Evolutionary conservation across 92 coral and sea anemone genomes (phyloP).

Genomic region (Zoanthus solanderi): DNA sequence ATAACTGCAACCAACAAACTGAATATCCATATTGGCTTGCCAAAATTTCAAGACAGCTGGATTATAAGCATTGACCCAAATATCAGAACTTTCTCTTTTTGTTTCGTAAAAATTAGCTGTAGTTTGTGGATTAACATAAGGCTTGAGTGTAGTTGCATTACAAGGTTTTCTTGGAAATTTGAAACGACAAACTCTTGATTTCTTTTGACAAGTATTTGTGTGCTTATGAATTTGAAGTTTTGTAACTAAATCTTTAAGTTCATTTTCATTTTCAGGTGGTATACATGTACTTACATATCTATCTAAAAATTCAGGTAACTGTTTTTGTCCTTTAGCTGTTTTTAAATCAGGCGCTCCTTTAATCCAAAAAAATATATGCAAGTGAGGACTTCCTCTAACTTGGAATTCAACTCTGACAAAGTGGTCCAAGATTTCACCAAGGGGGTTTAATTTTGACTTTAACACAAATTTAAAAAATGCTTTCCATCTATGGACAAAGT

Average conservation of each 20-base stretch:
- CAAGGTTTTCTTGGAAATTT: constrained; percentile 31
- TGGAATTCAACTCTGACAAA: constrained; percentile 59
- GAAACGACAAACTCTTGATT: constrained; percentile 27
- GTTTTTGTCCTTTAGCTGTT: constrained; percentile 12
- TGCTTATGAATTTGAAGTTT: constrained; percentile 35
- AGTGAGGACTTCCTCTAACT: constrained; percentile 49
- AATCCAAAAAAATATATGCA: constrained; percentile 60
- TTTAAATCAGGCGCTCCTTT: constrained; percentile 21
- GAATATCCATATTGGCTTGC: constrained; percentile 41
- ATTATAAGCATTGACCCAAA: constrained; percentile 46
- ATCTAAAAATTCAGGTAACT: constrained; percentile 23
- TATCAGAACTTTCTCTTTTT: constrained; percentile 30
- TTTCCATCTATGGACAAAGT: constrained; percentile 49
- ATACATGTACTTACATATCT: constrained; percentile 33
- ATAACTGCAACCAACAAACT: constrained; percentile 39
- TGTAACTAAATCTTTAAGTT: constrained; percentile 13
- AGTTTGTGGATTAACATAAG: constrained; percentile 42
- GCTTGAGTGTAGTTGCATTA: constrained; percentile 11
- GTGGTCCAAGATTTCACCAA: constrained; percentile 53
- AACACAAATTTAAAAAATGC: constrained; percentile 39
- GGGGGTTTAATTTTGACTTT: constrained; percentile 40
- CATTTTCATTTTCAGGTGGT: constrained; percentile 15
- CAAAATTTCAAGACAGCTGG: constrained; percentile 36
- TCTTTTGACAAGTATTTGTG: constrained; percentile 26
- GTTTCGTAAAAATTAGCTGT: constrained; percentile 43